Conservation (phyloP, 2,113 vertebrate species). For the Zosterops lateralis region DNA sequence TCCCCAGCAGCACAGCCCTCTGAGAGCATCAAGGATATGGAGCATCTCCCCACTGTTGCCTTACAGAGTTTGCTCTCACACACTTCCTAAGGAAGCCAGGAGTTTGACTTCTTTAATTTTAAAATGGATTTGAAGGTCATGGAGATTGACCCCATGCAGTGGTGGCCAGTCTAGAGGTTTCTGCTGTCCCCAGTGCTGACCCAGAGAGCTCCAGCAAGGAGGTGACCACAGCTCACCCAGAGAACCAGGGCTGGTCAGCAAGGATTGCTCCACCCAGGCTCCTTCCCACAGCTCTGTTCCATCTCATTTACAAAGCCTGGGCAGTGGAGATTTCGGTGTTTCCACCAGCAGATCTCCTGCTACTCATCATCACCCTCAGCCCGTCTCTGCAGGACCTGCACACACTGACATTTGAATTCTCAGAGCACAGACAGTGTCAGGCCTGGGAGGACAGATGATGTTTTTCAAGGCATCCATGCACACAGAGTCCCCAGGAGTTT, state of each 20-base stretch:
- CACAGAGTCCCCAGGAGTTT: background rate
- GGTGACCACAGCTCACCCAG: background rate
- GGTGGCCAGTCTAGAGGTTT: background rate
- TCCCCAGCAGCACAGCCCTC: background rate
- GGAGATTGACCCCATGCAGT: background rate
- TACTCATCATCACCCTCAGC: background rate
- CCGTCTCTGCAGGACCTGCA: background rate
- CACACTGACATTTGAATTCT: background rate
- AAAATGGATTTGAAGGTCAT: background rate
- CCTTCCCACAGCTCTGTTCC: background rate
- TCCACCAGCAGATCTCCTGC: background rate
- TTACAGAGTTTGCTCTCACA: background rate
- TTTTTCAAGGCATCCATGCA: background rate
- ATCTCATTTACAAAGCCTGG: background rate
- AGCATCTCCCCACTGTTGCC: background rate
- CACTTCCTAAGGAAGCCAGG: background rate
- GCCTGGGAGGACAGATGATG: background rate
- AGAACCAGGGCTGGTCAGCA: background rate
- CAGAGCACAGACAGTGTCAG: background rate
- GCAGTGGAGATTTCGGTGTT: fast-evolving
- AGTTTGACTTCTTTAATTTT: background rate
- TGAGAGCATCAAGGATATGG: background rate
- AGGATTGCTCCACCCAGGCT: background rate
- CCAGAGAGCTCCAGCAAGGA: background rate
- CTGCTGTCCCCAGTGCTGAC: background rate